Conservation (phyloP, 23 tunicate genomes). For the Styela clava region DNA sequence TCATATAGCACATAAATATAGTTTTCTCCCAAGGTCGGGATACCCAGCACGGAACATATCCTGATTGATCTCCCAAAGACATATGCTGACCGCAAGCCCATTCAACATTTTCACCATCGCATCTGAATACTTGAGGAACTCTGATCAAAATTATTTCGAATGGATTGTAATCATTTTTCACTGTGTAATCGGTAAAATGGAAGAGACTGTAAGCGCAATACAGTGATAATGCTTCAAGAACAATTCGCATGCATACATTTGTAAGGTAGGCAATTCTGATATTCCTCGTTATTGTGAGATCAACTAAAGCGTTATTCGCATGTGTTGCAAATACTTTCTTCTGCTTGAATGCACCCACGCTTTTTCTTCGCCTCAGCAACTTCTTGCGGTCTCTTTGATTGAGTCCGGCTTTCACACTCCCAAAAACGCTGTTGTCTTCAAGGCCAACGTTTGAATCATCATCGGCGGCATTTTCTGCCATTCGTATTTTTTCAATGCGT, state of each 20-base stretch:
- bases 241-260: constrained; percentile 46
- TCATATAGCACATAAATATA: constrained; percentile 87
- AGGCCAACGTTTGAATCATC: not conserved
- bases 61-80: constrained; percentile 49
- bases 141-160: constrained; percentile 59
- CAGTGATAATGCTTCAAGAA: constrained; percentile 48
- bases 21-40: constrained; percentile 97
- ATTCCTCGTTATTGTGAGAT: constrained; percentile 36
- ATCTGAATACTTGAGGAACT: constrained; percentile 72
- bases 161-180: constrained; percentile 21
- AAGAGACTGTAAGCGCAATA: constrained; percentile 65
- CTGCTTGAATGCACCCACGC: constrained; percentile 47
- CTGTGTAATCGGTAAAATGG: constrained; percentile 65
- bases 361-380: constrained; percentile 18
- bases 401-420: not conserved
- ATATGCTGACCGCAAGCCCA: constrained; percentile 88
- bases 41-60: constrained; percentile 95
- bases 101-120: constrained; percentile 55
- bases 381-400: constrained; percentile 12
- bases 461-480: constrained; percentile 28
- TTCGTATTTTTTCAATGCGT: constrained; percentile 43
- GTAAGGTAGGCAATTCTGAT: constrained; percentile 48
- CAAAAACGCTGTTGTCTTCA: constrained; percentile 1
- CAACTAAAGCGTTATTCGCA: constrained; percentile 20
- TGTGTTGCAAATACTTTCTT: constrained; percentile 27